Conservation (phyloP, 2,888 invertebrate species). For the Cyclophora punctaria region DNA sequence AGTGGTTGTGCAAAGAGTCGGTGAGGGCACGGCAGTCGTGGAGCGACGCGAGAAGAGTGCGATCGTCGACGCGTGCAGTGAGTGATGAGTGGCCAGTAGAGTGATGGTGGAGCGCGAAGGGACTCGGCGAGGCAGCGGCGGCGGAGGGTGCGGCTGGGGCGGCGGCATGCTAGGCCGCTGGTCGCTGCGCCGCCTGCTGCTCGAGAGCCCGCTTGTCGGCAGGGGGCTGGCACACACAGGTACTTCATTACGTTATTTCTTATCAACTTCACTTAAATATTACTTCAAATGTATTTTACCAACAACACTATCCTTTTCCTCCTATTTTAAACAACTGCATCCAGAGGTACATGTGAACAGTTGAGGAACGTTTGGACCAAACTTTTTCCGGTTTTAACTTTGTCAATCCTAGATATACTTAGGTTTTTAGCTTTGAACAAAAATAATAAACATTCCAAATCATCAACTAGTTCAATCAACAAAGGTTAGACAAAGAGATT, state of each 20-base stretch:
- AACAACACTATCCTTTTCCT: too few relatives aligned
- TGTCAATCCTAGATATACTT: too few relatives aligned
- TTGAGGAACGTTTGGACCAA: too few relatives aligned
- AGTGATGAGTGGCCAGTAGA: slow-evolving; percentile 43
- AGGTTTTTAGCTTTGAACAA: too few relatives aligned
- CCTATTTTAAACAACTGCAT: too few relatives aligned
- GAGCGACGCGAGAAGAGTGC: slow-evolving; percentile 27
- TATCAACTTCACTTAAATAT: too few relatives aligned
- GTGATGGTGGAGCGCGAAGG: slow-evolving; percentile 65
- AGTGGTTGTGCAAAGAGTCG: slow-evolving; percentile 48
- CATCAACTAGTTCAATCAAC: too few relatives aligned
- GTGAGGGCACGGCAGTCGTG: slow-evolving; percentile 44
- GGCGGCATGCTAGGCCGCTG: slow-evolving; percentile 73
- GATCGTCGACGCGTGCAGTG: slow-evolving; percentile 30
- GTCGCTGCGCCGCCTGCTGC: slow-evolving; percentile 80
- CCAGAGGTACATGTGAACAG: too few relatives aligned
- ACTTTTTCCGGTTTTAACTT: too few relatives aligned
- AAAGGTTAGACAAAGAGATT: too few relatives aligned
- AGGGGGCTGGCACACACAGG: slow-evolving; percentile 76
- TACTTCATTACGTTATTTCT: slow-evolving; percentile 16
- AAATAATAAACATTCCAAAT: too few relatives aligned
- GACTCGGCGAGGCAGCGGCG: slow-evolving; percentile 59
- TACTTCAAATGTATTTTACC: too few relatives aligned
- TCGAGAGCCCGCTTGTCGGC: slow-evolving; percentile 81
- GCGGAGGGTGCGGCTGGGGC: slow-evolving; percentile 62